These are phyloP conservation scores for Antheraea yamamai DNA, from an alignment of 2,888 invertebrate genomes.

Conservation along the genomic window DNA sequence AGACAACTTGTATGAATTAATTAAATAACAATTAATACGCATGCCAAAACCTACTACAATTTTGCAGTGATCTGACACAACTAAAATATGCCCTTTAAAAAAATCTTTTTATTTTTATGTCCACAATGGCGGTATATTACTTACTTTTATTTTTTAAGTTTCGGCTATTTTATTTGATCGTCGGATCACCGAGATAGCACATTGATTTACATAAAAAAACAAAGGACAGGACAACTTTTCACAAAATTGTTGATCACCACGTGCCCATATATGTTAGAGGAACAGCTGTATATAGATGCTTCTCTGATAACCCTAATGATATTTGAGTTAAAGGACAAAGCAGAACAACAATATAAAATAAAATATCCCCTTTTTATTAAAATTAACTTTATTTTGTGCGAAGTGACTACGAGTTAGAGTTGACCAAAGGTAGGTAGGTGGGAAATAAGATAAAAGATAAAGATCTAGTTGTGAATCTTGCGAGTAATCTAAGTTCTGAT, in stretches of 20 bases:
- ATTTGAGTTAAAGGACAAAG: not conserved
- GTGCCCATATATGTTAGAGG: slow-evolving; percentile 2
- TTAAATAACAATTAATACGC: not conserved
- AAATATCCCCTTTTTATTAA: not conserved
- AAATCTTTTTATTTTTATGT: not conserved
- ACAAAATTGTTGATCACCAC: slow-evolving; percentile 9
- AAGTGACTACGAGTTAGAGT: not conserved
- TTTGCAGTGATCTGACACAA: slow-evolving; percentile 6
- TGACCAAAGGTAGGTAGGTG: not conserved
- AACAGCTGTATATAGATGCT: not conserved
- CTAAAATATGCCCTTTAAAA: not conserved
- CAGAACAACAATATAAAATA: not conserved
- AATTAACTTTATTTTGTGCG: not conserved
- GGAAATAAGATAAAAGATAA: not conserved
- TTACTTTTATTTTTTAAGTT: not conserved
- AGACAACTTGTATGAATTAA: not conserved
- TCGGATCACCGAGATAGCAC: slow-evolving; percentile 3
- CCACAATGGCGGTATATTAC: not conserved
- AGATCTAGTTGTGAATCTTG: too few relatives aligned
- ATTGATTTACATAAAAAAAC: slow-evolving; percentile 6
- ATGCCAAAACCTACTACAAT: not conserved
- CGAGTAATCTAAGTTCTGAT: too few relatives aligned
- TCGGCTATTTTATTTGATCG: not conserved
- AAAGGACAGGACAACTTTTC: not conserved
- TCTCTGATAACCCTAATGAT: not conserved